Conservation (phyloP, 2,797 vertebrate species). For the Acanthurus lineatus region DNA sequence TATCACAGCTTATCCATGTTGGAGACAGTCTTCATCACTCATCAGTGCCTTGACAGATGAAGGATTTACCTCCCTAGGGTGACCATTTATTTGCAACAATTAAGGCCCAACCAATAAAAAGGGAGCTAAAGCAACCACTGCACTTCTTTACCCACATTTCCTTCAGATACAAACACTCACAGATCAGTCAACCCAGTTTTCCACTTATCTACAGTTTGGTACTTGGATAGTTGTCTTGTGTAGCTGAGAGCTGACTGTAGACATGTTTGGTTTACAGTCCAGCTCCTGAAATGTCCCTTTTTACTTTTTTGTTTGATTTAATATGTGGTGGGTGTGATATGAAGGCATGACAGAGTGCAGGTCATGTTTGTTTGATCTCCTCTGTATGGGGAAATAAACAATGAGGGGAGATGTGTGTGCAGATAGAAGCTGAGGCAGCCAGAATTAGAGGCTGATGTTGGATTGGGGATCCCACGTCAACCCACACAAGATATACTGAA, state of each 20-base stretch:
- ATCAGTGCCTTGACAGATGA: too few species aligned
- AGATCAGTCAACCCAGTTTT: conserved; percentile 22
- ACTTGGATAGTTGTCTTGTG: conserved; percentile 22
- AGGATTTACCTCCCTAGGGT: too few species aligned
- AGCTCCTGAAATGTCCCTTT: conserved; percentile 33
- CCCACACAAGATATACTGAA: conserved; percentile 15
- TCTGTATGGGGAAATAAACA: conserved; percentile 66
- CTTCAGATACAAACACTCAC: neutral
- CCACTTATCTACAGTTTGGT: conserved; percentile 51
- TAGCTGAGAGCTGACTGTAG: conserved; percentile 1
- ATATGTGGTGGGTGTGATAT: conserved; percentile 63
- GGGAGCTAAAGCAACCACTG: too few species aligned
- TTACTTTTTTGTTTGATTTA: conserved; percentile 67
- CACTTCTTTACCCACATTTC: too few species aligned
- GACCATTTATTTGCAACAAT: too few species aligned
- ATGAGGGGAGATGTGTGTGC: conserved; percentile 35
- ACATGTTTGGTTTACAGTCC: conserved; percentile 29
- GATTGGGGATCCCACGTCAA: conserved; percentile 24
- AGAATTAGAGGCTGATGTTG: conserved; percentile 30
- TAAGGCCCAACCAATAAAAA: too few species aligned
- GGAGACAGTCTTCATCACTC: too few species aligned
- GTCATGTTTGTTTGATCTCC: conserved; percentile 68
- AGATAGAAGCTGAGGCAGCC: conserved; percentile 18
- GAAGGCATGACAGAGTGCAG: conserved; percentile 43
- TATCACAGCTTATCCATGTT: too few species aligned